Evolutionary conservation across 2,888 invertebrate species (phyloP), one percentile per base, ranked within the genome.

Genomic region (Platypus cylindrus): DNA sequence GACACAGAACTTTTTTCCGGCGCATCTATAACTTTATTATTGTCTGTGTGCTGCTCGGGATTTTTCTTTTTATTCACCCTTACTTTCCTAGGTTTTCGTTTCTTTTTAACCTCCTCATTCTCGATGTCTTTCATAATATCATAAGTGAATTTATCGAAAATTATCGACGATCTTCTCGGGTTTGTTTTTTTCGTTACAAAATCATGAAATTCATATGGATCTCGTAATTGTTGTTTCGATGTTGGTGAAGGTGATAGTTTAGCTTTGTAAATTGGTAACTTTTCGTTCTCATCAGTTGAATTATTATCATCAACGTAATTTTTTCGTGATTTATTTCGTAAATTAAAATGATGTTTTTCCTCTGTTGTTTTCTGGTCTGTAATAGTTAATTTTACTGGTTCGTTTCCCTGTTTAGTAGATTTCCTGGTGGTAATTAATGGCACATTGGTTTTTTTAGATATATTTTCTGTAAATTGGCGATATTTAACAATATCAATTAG

Each of bases 151-250:
- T 38, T 41, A 13, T 41, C 41, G 38, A 38, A 41, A 17, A 37
- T 7, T 37, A 37, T 36, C 24, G 41, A 38, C 18, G 38, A 38
- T 23, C 29, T 38, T 16, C 28, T 18, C 9, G 1, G 2, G 13
- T 33, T 24, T 15, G 29, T 41, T 7, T n/a, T 14, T 20, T 33
- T 35, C 9, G 41, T 38, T 17, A 38, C 38, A 20, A 18, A 5
- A 38, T 41, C 41, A 20, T 13, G 29, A 36, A 41, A 41, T 27
- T 41, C 41, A 38, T 41, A 41, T 9, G 36, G 22, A 30, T 41
- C 41, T n/a, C n/a, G n/a, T n/a, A n/a, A n/a, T 13, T 31, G 11
- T 17, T 30, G 4, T 16, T 35, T 13, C 15, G 30, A 11, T 3
- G 28, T 28, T 23, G 17, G 32, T 13, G n/a, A n/a, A 5, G 15